These are phyloP conservation scores for Machaerirhynchus nigripectus DNA, from an alignment of 2,113 vertebrate genomes.

Conservation along the genomic window DNA sequence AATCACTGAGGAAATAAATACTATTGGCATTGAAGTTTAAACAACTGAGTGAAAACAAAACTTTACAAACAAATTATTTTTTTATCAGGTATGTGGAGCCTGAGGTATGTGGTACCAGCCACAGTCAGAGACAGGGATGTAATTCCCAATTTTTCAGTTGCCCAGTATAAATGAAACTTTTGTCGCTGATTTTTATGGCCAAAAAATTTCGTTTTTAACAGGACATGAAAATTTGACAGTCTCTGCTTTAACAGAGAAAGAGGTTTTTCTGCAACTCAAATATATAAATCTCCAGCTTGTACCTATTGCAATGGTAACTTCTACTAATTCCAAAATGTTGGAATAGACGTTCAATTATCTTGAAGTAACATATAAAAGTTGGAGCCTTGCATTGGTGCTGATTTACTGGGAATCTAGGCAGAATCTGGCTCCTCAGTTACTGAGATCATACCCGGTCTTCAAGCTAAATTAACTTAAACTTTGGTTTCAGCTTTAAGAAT, in stretches of 20 bases:
- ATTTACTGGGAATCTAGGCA: neutral
- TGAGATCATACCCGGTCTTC: neutral
- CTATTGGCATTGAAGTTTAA: neutral
- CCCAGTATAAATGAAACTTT: neutral
- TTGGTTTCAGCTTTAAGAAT: neutral
- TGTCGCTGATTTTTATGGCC: neutral
- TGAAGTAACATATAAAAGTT: neutral
- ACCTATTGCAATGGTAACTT: neutral
- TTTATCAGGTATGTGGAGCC: neutral
- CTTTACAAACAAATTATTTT: neutral
- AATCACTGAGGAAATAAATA: neutral
- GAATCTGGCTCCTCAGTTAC: neutral
- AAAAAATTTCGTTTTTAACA: neutral
- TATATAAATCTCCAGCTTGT: neutral
- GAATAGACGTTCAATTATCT: rapidly evolving
- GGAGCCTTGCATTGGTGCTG: neutral
- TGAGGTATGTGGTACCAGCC: neutral
- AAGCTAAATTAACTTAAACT: neutral
- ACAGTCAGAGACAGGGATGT: neutral
- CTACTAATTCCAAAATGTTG: neutral
- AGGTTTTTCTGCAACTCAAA: neutral
- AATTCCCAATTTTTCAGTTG: neutral
- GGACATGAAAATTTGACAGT: neutral
- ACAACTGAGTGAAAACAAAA: neutral
- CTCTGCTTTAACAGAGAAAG: neutral